Evolutionary conservation across 2,888 invertebrate genomes (phyloP).

Genomic region (Ectropis crepuscularia): DNA sequence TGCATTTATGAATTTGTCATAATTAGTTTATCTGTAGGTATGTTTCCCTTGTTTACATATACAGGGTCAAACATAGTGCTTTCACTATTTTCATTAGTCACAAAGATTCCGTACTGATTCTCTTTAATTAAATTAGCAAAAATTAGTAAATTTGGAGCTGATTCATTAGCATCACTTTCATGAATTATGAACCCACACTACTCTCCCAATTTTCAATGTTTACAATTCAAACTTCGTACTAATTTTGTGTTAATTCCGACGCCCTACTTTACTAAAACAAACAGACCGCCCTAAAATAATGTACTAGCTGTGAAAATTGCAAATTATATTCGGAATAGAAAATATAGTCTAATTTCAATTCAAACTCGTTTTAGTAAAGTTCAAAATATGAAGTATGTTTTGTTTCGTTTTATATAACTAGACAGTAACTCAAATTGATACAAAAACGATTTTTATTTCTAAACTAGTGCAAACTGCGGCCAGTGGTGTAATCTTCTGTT

Average conservation of each 20-base stretch:
- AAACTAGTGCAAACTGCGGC: too few species aligned
- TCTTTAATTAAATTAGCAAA: not conserved
- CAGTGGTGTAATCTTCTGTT: too few species aligned
- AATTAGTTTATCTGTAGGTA: too few species aligned
- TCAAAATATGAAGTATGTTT: conserved; percentile 9
- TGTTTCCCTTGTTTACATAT: too few species aligned
- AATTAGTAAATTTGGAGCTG: not conserved
- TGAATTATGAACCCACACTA: conserved; percentile 10
- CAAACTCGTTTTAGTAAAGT: conserved; percentile 11
- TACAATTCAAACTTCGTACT: conserved; percentile 11
- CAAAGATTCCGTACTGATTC: not conserved
- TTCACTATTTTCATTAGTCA: not conserved
- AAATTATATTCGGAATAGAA: not conserved
- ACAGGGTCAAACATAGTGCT: too few species aligned
- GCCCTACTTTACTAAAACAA: conserved; percentile 34
- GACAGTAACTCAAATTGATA: not conserved
- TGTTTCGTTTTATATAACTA: not conserved
- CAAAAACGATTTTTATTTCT: too few species aligned
- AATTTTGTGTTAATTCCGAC: conserved; percentile 35
- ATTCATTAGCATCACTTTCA: conserved; percentile 7
- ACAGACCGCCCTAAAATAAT: conserved; percentile 26
- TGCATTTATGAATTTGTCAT: too few species aligned
- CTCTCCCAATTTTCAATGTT: conserved; percentile 11
- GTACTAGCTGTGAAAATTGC: conserved; percentile 15
- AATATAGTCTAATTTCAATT: conserved; percentile 4